Percentiles rank a stretch among this genome's conserved stretches.
These are phyloP conservation scores for Lates calcarifer DNA, from an alignment of 2,113 vertebrate species.

Conservation along the genomic window DNA sequence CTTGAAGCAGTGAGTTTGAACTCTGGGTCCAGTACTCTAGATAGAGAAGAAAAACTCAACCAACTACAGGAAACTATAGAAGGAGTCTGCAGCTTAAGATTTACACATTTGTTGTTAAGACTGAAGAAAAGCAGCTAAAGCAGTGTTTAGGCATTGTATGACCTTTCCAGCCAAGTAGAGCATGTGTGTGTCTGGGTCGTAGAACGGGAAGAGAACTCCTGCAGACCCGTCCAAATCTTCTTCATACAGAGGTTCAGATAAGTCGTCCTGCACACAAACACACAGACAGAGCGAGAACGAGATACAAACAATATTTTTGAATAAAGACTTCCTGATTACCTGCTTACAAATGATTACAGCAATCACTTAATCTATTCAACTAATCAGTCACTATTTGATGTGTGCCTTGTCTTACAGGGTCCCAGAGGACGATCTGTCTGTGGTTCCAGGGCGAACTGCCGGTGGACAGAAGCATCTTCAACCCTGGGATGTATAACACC, in stretches of 20 bases:
- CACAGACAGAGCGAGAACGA: background rate
- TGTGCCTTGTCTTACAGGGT: conserved; percentile 84
- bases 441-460: conserved; percentile 94
- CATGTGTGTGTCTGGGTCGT: conserved; percentile 92
- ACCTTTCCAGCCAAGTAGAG: conserved; percentile 96
- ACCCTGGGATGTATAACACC: conserved; percentile 89
- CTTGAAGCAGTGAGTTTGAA: background rate
- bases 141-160: conserved; percentile 26
- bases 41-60: background rate
- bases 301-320: background rate
- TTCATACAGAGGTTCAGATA: conserved; percentile 91
- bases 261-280: conserved; percentile 85
- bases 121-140: background rate
- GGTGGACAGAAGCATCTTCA: conserved; percentile 91
- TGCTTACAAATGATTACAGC: background rate
- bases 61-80: background rate
- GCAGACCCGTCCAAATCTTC: conserved; percentile 93
- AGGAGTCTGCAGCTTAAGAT: no score
- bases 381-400: no score
- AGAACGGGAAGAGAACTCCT: conserved; percentile 93
- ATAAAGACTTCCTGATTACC: background rate
- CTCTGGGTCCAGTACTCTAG: background rate
- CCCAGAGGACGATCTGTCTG: conserved; percentile 92
- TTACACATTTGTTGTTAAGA: background rate
- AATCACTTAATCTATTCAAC: background rate